Conservation (phyloP, 2,888 invertebrate species). For the Lathronympha strigana region DNA sequence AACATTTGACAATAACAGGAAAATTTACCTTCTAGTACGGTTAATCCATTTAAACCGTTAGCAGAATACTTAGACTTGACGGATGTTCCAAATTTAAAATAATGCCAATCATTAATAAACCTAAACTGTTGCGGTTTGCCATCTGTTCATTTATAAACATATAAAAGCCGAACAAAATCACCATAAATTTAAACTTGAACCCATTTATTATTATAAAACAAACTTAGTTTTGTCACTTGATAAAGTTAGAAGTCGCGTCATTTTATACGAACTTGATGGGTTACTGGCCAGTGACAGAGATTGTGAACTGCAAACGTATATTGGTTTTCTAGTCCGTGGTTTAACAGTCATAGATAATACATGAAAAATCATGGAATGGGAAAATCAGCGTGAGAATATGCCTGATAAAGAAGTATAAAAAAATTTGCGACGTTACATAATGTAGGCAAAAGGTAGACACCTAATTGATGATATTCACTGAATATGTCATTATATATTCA, state of each 20-base stretch:
- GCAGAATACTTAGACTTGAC: slow-evolving; percentile 22
- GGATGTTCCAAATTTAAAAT: slow-evolving; percentile 29
- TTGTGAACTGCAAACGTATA: slow-evolving; percentile 1
- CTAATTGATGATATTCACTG: too few species aligned
- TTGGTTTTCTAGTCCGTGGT: slow-evolving; percentile 27
- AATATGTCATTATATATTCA: too few species aligned
- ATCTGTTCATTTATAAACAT: slow-evolving; percentile 32
- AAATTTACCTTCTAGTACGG: slow-evolving; percentile 3
- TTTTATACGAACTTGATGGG: neutral
- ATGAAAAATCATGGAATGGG: slow-evolving; percentile 20
- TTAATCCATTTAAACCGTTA: slow-evolving; percentile 29
- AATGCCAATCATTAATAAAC: slow-evolving; percentile 33
- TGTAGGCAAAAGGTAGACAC: too few species aligned
- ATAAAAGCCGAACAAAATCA: slow-evolving; percentile 27
- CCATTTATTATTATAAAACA: slow-evolving; percentile 33
- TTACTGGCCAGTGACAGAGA: neutral
- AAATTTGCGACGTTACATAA: neutral
- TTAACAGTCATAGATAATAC: slow-evolving; percentile 21
- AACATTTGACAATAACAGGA: neutral
- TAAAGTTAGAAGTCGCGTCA: neutral
- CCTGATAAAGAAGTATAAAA: slow-evolving; percentile 3
- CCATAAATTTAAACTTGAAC: slow-evolving; percentile 37
- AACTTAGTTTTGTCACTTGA: slow-evolving; percentile 1
- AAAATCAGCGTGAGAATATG: slow-evolving; percentile 16
- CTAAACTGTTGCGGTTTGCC: slow-evolving; percentile 35